Conservation (phyloP, 2,888 invertebrate genomes). For the Machimus atricapillus region DNA sequence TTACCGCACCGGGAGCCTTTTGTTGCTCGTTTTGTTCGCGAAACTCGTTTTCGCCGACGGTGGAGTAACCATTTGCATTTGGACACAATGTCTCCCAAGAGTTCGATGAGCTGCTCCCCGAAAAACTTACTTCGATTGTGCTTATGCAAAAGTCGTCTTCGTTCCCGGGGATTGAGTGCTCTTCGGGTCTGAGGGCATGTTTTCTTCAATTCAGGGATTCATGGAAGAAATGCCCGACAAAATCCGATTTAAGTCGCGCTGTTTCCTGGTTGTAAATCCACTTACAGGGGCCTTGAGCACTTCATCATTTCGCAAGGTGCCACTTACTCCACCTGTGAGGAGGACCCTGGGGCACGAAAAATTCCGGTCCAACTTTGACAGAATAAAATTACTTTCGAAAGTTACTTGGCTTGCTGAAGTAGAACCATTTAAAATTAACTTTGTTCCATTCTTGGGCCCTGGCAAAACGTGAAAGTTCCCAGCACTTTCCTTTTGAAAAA, state of each 20-base stretch:
- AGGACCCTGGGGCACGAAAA: neutral
- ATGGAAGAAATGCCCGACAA: neutral
- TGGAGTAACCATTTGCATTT: neutral
- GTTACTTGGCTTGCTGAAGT: conserved; percentile 5
- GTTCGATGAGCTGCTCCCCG: neutral
- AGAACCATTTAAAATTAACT: conserved; percentile 32
- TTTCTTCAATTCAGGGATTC: neutral
- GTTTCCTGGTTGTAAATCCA: neutral
- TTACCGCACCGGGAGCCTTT: neutral
- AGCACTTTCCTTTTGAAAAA: conserved; percentile 6
- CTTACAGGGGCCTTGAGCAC: neutral
- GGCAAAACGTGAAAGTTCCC: conserved; percentile 19
- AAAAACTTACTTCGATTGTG: neutral
- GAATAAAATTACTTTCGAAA: conserved; percentile 20
- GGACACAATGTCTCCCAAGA: neutral
- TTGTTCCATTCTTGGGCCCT: conserved; percentile 5
- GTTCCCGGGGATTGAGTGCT: neutral
- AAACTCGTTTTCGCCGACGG: neutral
- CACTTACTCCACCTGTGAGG: neutral
- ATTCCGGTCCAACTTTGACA: neutral
- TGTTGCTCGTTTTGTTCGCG: neutral
- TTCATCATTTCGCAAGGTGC: neutral
- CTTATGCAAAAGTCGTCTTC: neutral
- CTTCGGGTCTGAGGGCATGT: neutral
- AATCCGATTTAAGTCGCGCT: neutral